A percentile compares a stretch with the other conserved stretches of the same genome.
These are phyloP conservation scores for Danio rerio DNA, from an alignment of 2,113 vertebrate species.

Conservation along the genomic window GRCz12tu NC_133186.1:14148001-14148500, in stretches of 20 bases:
- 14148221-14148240: not conserved
- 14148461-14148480: not conserved
- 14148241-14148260: conserved; percentile 18
- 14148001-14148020: too few species aligned
- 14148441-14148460: not conserved
- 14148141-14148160: too few species aligned
- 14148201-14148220: not conserved
- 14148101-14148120: too few species aligned
- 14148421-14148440: too few species aligned
- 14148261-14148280: conserved; percentile 30
- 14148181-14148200: not conserved
- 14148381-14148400: conserved; percentile 47
- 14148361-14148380: conserved; percentile 46
- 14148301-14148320: conserved; percentile 58
- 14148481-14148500: not conserved
- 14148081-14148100: too few species aligned
- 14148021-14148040: too few species aligned
- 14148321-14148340: conserved; percentile 47
- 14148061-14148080: too few species aligned
- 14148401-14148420: conserved; percentile 44
- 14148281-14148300: conserved; percentile 28
- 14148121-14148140: too few species aligned
- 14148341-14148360: conserved; percentile 42
- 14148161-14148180: not conserved
- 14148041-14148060: too few species aligned